A percentile compares a stretch with the other conserved stretches of the same genome.
Conservation (phyloP, 1,140 invertebrate genomes). For the Sarcophaga bullata region DNA sequence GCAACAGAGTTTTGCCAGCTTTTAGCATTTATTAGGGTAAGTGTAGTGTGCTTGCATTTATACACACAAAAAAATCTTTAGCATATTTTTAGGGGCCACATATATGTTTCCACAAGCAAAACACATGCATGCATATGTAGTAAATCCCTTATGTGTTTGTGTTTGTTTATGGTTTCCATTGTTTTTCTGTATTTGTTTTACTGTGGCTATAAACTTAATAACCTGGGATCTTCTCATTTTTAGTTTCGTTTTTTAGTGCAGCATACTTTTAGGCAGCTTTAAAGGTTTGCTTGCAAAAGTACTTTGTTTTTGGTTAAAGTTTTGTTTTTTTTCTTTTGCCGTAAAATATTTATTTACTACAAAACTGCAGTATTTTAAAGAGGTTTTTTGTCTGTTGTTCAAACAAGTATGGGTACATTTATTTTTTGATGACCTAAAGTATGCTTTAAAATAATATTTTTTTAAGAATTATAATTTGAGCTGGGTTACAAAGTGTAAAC, state of each 20-base stretch:
- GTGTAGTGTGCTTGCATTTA: neutral
- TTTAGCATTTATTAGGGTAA: neutral
- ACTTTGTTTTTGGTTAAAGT: no score
- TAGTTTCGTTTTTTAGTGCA: neutral
- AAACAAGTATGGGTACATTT: neutral
- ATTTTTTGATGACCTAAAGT: neutral
- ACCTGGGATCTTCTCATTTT: neutral
- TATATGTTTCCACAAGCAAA: neutral
- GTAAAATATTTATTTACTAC: constrained; percentile 15
- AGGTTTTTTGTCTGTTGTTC: no score
- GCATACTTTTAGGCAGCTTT: neutral
- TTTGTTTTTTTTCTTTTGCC: neutral
- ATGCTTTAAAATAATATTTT: neutral
- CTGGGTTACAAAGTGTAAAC: neutral
- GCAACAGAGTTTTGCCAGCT: neutral
- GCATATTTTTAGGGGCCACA: constrained; percentile 10
- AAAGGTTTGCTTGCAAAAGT: neutral
- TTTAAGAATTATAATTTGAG: neutral
- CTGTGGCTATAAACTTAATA: neutral
- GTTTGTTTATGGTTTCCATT: neutral
- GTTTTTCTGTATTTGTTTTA: neutral
- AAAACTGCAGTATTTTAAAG: neutral
- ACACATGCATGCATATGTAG: neutral
- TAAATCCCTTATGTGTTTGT: neutral
- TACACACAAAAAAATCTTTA: neutral